Conservation (phyloP, 1,140 invertebrate species). For the Solenopsis fugax region DNA sequence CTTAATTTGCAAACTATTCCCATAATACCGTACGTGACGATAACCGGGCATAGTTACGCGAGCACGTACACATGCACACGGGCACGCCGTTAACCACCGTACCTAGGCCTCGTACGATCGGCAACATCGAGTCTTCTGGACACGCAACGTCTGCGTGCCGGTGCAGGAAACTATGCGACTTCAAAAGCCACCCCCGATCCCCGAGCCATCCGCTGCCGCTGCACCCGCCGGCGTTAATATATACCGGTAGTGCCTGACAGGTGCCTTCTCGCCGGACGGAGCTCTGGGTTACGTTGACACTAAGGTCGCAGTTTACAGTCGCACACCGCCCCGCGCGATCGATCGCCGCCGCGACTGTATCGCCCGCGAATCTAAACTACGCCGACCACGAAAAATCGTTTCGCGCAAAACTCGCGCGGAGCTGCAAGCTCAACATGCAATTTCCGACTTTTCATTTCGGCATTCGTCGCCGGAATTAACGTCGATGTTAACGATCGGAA, state of each 20-base stretch:
- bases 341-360: slow-evolving; percentile 74
- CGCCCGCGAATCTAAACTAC: slow-evolving; percentile 67
- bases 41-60: slow-evolving; percentile 62
- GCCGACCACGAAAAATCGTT: slow-evolving; percentile 49
- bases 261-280: slow-evolving; percentile 52
- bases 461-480: background rate
- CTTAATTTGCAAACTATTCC: slow-evolving; percentile 81
- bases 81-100: slow-evolving; percentile 26
- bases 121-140: slow-evolving; percentile 68
- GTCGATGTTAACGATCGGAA: background rate
- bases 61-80: slow-evolving; percentile 17
- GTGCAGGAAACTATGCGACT: slow-evolving; percentile 81
- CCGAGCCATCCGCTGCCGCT: slow-evolving; percentile 50
- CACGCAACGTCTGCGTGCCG: slow-evolving; percentile 82
- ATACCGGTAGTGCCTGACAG: slow-evolving; percentile 64
- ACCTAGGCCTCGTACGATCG: slow-evolving; percentile 30
- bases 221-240: slow-evolving; percentile 69
- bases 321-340: slow-evolving; percentile 70
- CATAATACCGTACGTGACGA: slow-evolving; percentile 71
- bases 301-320: slow-evolving; percentile 77
- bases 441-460: slow-evolving; percentile 37
- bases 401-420: background rate
- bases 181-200: slow-evolving; percentile 75
- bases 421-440: slow-evolving; percentile 30
- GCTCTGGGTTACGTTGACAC: slow-evolving; percentile 78